These are phyloP conservation scores for Epicauta chinensis DNA, from an alignment of 1,140 invertebrate species.

Conservation along the genomic window DNA sequence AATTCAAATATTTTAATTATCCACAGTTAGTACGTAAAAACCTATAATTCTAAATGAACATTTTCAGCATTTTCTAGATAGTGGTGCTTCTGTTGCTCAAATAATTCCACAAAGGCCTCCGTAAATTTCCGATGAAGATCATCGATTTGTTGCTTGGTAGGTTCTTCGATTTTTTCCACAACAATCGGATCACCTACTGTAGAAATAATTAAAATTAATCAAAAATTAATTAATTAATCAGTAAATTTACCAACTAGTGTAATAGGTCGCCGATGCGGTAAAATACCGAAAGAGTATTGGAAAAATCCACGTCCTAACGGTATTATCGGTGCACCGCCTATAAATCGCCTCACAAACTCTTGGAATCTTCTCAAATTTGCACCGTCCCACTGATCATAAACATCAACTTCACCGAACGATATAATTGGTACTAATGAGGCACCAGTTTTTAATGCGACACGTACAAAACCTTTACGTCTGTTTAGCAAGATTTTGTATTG, in stretches of 20 bases:
- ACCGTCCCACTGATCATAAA: slow-evolving; percentile 65
- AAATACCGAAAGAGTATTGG: slow-evolving; percentile 80
- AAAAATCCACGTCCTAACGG: slow-evolving; percentile 81
- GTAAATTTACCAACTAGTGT: slow-evolving; percentile 71
- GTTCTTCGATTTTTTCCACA: slow-evolving; percentile 17
- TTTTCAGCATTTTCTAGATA: no score
- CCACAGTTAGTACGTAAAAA: no score
- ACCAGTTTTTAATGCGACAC: slow-evolving; percentile 67
- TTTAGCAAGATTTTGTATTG: slow-evolving; percentile 49
- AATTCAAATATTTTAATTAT: no score
- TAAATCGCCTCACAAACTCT: slow-evolving; percentile 55
- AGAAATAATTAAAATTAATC: neutral
- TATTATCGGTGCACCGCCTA: slow-evolving; percentile 71
- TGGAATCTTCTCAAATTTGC: slow-evolving; percentile 63
- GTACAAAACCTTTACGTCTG: slow-evolving; percentile 70
- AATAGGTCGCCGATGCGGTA: slow-evolving; percentile 72
- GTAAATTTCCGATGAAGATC: slow-evolving; percentile 12
- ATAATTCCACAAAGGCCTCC: slow-evolving; percentile 11
- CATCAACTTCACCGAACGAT: slow-evolving; percentile 87
- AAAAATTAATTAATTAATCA: neutral
- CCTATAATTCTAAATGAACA: no score
- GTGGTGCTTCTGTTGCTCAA: slow-evolving; percentile 18
- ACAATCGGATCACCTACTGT: slow-evolving; percentile 19
- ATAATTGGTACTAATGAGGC: slow-evolving; percentile 77
- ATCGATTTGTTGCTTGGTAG: slow-evolving; percentile 18